Base-by-base conservation (phyloP, 2,113 vertebrate species). In the Mastomys coucha region DNA sequence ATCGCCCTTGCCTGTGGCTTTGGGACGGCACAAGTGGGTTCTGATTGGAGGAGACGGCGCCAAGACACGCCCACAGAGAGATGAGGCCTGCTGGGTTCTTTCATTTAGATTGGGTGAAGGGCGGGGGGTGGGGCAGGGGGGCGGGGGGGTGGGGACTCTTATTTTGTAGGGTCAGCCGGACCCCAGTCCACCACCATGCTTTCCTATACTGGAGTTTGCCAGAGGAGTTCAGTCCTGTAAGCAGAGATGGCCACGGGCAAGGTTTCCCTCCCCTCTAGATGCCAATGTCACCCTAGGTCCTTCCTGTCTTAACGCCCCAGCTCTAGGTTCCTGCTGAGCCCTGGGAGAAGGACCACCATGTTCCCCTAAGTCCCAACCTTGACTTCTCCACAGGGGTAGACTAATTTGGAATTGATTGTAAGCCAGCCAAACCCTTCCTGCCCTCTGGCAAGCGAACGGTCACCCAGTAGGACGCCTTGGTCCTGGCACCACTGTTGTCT, bases 1-100 rank as follows among this genome's bases (percentile, higher is more conserved):
- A 45, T 12, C 39, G 12, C 0, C 56, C 39, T 19, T 1, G 26
- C 1, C 1, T n/a, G 7, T 31, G 31, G 2, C 17, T 69, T 13
- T 26, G 28, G 36, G 49, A 39, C 3, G 0, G 0, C 0, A 0
- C 8, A 20, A 20, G 33, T 1, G 7, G 1, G 5, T 10, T n/a
- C 5, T 9, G 31, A n/a, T 36, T 39, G 56, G 65, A 81, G 33
- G 16, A 33, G 51, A 39, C 31, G 45, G 33, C 6, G 6, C 72
- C 88, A 77, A 77, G 39, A 14, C 10, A 5, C 7, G 14, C 53
- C n/a, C 42, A 31, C 53, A 36, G 72, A 88, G 39, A 75, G 69
- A 42, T 0, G 58, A 39, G 14, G 88, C 28, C 24, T 22, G 28
- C 39, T 1, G 3, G 33, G 53, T 36, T 60, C 53, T 36, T 3